These are phyloP conservation scores for Bombus consobrinus DNA, from an alignment of 1,140 invertebrate genomes.

Conservation along the genomic window DNA sequence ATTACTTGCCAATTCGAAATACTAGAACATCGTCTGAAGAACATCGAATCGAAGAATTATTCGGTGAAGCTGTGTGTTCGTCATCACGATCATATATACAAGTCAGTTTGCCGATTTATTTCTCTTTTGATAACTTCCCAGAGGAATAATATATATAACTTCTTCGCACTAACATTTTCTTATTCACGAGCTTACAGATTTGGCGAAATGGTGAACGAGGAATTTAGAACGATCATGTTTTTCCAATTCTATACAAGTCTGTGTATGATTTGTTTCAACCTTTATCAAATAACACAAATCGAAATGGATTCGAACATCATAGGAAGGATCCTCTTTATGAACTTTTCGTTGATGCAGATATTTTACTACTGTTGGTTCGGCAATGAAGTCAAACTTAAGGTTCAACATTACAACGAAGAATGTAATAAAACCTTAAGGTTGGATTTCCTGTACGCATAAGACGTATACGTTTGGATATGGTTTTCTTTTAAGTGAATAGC, in stretches of 20 bases:
- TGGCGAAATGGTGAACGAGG: slow-evolving; percentile 44
- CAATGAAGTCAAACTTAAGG: slow-evolving; percentile 80
- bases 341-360: slow-evolving; percentile 71
- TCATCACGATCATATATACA: slow-evolving; percentile 64
- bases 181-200: slow-evolving; percentile 33
- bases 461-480: too few relatives aligned
- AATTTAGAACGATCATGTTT: slow-evolving; percentile 46
- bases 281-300: slow-evolving; percentile 66
- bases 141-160: not conserved
- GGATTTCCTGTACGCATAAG: not conserved
- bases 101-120: slow-evolving; percentile 8
- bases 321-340: slow-evolving; percentile 51
- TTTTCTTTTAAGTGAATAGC: too few relatives aligned
- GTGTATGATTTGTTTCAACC: slow-evolving; percentile 50
- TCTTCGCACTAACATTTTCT: not conserved
- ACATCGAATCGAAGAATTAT: not conserved
- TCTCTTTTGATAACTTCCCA: not conserved
- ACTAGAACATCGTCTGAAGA: slow-evolving; percentile 57
- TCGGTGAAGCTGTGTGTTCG: slow-evolving; percentile 38
- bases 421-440: not conserved
- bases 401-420: not conserved
- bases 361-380: slow-evolving; percentile 84
- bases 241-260: slow-evolving; percentile 56
- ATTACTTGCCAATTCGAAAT: slow-evolving; percentile 62
- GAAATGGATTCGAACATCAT: slow-evolving; percentile 76